Evolutionary conservation across 2,797 vertebrate genomes (phyloP).

Genomic region (Pagetopsis macropterus): DNA sequence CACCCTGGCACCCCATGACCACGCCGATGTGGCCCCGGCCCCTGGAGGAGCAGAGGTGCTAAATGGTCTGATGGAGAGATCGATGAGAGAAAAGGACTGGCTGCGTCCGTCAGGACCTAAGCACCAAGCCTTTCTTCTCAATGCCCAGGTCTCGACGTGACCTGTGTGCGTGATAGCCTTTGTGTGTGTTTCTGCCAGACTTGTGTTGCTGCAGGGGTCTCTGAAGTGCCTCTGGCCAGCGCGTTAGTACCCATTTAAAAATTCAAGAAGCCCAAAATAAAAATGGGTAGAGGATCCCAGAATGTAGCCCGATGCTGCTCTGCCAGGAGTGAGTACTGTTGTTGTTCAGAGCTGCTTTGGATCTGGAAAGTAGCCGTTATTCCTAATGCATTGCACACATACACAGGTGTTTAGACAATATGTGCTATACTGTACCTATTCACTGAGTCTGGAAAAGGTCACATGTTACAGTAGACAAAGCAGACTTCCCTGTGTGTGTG

Average conservation of each 20-base stretch:
- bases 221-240: conserved; percentile 74
- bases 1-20: conserved; percentile 54
- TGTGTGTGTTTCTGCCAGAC: conserved; percentile 48
- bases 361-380: conserved; percentile 23
- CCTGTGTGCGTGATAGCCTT: conserved; percentile 52
- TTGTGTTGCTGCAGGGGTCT: conserved; percentile 64
- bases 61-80: conserved; percentile 77
- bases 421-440: conserved; percentile 14
- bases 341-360: conserved; percentile 13
- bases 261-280: conserved; percentile 79
- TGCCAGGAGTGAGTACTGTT: conserved; percentile 34
- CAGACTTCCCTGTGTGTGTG: conserved; percentile 21
- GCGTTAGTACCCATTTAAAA: conserved; percentile 71
- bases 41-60: conserved; percentile 69
- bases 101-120: conserved; percentile 72
- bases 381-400: conserved; percentile 22
- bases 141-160: conserved; percentile 62
- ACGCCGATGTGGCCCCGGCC: conserved; percentile 58
- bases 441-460: conserved; percentile 36
- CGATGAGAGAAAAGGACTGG: conserved; percentile 67
- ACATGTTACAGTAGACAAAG: conserved; percentile 57
- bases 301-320: conserved; percentile 12
- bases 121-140: conserved; percentile 66
- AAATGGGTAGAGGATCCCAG: conserved; percentile 53
- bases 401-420: conserved; percentile 35